phyloP scores from a whole-genome alignment of 2,113 vertebrate genomes.

The Gymnocephalus cernua region DNA sequence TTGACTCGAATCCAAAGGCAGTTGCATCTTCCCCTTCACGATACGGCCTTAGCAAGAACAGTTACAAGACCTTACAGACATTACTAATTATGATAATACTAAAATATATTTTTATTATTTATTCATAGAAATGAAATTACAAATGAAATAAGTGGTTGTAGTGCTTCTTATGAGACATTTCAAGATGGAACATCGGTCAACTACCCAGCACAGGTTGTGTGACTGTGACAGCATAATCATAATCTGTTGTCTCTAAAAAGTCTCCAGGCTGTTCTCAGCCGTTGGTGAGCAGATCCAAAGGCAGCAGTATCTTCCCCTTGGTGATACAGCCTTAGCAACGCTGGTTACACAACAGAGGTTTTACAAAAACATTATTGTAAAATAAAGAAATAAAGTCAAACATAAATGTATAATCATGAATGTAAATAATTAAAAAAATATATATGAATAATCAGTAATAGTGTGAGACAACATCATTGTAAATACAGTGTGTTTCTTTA shows the following conservation, averaged over 20 bases:
- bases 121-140: too few species aligned
- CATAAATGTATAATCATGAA: neutral
- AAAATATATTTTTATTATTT: too few species aligned
- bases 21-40: too few species aligned
- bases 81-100: too few species aligned
- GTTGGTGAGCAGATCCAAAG: neutral
- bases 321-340: fast-evolving
- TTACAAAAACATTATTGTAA: neutral
- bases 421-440: neutral
- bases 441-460: neutral
- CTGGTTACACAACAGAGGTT: conserved; percentile 13
- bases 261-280: neutral
- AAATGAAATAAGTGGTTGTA: too few species aligned
- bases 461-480: neutral
- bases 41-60: too few species aligned
- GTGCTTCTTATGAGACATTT: too few species aligned
- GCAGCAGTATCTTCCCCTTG: neutral
- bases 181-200: too few species aligned
- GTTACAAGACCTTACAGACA: too few species aligned
- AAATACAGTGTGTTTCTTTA: too few species aligned
- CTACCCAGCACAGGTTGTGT: neutral
- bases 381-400: neutral
- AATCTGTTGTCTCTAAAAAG: neutral
- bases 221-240: neutral
- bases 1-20: too few species aligned